These are phyloP conservation scores for Chrysochloris asiatica DNA, from an alignment of 2,113 vertebrate species.

Conservation along the genomic window DNA sequence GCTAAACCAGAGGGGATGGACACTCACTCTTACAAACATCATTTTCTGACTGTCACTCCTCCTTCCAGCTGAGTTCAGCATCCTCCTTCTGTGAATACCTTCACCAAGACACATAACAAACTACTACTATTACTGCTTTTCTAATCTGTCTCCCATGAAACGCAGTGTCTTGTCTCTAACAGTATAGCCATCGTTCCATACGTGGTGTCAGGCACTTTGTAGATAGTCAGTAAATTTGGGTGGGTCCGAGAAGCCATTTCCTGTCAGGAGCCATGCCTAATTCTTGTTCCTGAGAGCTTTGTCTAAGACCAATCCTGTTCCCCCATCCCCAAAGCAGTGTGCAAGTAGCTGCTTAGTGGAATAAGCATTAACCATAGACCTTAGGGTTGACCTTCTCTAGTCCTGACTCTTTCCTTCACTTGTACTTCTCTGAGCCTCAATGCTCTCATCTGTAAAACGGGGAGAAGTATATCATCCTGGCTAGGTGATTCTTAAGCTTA, in stretches of 20 bases:
- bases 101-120: neutral
- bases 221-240: neutral
- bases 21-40: neutral
- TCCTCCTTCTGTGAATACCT: neutral
- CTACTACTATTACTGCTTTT: neutral
- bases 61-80: fast-evolving
- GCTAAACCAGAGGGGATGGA: neutral
- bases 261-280: neutral
- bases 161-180: neutral
- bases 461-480: neutral
- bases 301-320: neutral
- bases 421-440: neutral
- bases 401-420: neutral
- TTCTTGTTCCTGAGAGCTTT: neutral
- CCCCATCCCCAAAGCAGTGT: neutral
- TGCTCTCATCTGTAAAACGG: neutral
- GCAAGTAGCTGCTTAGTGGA: neutral
- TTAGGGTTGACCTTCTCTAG: neutral
- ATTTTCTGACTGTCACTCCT: neutral
- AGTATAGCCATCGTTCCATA: neutral
- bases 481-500: neutral
- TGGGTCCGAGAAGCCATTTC: neutral
- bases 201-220: neutral
- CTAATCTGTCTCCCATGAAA: neutral
- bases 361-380: neutral